Base-by-base conservation (phyloP, 2,888 invertebrate species). In the Eumerus sabulonum region DNA sequence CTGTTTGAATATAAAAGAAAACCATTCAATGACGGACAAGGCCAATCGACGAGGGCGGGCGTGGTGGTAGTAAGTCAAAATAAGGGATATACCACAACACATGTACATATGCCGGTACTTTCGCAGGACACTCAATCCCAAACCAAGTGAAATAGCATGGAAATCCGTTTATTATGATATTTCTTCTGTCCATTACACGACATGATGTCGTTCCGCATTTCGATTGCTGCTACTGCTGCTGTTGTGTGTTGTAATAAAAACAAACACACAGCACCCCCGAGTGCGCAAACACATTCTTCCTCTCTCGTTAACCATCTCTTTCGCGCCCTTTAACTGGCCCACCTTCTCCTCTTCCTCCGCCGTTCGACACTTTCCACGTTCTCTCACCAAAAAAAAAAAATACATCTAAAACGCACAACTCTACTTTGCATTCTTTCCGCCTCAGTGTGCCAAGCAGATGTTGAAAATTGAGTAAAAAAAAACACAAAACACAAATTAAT, bases 1-100 rank as follows among this genome's bases (percentile, higher is more conserved):
- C 62, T n/a, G 1, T 40, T 40, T 9, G 40, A 3, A 11, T 11
- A n/a, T 9, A 40, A 40, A 40, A 36, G 45, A 62, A 19, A 64
- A 18, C 48, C 19, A 64, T 60, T 74, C 47, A 50, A 60, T 74
- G 42, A 54, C 74, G 74, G 42, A 54, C 74, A 79, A 79, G 73
- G 79, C 68, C 74, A 70, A 40, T 70, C 54, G 64, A 27, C 60
- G 59, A 64, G 74, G 79, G 64, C n/a, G n/a, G n/a, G n/a, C n/a
- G n/a, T n/a, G n/a, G n/a, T n/a, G n/a, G n/a, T n/a, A n/a, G n/a
- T 74, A 79, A 68, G 79, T 79, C 79, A 79, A 64, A 77, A 64
- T n/a, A n/a, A n/a, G n/a, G 64, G 70, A 73, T 76, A 73, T 59
- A 60, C 40, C 62, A 57, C 72, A 62, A n/a, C n/a, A n/a, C n/a